Evolutionary conservation across 2,888 invertebrate species (phyloP).

Genomic region (Cephus pulcher): DNA sequence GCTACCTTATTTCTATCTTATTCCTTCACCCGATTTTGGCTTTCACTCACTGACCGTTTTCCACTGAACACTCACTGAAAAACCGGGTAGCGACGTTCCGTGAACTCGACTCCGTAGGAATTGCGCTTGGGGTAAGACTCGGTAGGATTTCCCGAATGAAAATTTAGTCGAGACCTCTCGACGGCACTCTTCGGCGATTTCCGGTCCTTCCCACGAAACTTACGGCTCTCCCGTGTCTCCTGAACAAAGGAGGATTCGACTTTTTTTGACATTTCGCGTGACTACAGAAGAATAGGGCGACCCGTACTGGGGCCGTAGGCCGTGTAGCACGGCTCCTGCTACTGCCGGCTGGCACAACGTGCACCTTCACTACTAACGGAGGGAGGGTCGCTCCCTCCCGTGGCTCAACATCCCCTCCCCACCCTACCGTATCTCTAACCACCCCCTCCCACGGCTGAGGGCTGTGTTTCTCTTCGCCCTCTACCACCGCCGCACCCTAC

Average conservation of each 20-base stretch:
- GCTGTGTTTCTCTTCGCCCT: slow-evolving; percentile 16
- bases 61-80: too few species aligned
- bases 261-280: slow-evolving; percentile 3
- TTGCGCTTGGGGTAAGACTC: too few species aligned
- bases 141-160: too few species aligned
- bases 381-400: slow-evolving; percentile 12
- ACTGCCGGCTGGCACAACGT: slow-evolving; percentile 64
- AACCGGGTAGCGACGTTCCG: too few species aligned
- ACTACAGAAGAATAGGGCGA: slow-evolving; percentile 8
- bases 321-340: slow-evolving; percentile 61
- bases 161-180: neutral
- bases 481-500: too few species aligned
- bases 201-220: neutral
- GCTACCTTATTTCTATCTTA: too few species aligned
- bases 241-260: neutral
- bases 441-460: slow-evolving; percentile 21
- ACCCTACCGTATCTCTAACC: slow-evolving; percentile 13
- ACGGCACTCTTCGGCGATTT: neutral
- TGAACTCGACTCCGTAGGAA: too few species aligned
- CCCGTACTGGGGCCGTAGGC: slow-evolving; percentile 45
- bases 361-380: slow-evolving; percentile 59
- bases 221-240: neutral
- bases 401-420: slow-evolving; percentile 20
- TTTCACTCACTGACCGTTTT: too few species aligned
- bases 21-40: too few species aligned